Conservation (phyloP, 2,888 invertebrate species). For the Yponomeuta sedellus region DNA sequence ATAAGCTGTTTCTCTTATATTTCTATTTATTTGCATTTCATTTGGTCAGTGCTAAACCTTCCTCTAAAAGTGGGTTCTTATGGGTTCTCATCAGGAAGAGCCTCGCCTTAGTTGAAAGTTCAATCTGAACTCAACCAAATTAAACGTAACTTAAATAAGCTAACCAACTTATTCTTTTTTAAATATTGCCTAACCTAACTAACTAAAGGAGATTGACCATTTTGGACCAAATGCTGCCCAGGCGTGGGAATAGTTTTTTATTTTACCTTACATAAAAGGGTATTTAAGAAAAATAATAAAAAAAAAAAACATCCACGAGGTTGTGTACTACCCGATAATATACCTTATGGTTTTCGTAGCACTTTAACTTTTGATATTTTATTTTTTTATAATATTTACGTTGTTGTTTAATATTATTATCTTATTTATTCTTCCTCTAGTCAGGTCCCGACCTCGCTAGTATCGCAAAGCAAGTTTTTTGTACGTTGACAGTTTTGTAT, state of each 20-base stretch:
- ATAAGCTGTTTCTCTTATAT: too few species aligned
- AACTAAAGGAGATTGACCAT: neutral
- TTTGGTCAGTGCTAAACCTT: too few species aligned
- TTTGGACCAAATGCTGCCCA: neutral
- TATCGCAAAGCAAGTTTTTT: too few species aligned
- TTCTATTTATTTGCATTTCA: too few species aligned
- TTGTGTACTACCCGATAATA: neutral
- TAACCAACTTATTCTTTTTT: too few species aligned
- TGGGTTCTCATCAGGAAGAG: too few species aligned
- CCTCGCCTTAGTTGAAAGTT: too few species aligned
- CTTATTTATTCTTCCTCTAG: neutral
- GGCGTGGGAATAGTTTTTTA: conserved; percentile 5
- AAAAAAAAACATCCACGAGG: neutral
- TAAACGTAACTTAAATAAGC: too few species aligned
- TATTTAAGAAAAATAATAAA: neutral
- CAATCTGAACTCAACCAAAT: too few species aligned
- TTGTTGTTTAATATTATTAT: neutral
- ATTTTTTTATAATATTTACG: conserved; percentile 7
- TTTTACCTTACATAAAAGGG: neutral
- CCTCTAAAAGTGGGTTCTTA: too few species aligned
- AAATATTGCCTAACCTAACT: too few species aligned
- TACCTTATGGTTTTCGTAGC: neutral
- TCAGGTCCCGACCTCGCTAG: neutral
- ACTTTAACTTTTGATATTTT: neutral
- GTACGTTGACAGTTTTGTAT: neutral